Conservation (phyloP, 2,797 vertebrate species). For the Hoplostethus atlanticus region DNA sequence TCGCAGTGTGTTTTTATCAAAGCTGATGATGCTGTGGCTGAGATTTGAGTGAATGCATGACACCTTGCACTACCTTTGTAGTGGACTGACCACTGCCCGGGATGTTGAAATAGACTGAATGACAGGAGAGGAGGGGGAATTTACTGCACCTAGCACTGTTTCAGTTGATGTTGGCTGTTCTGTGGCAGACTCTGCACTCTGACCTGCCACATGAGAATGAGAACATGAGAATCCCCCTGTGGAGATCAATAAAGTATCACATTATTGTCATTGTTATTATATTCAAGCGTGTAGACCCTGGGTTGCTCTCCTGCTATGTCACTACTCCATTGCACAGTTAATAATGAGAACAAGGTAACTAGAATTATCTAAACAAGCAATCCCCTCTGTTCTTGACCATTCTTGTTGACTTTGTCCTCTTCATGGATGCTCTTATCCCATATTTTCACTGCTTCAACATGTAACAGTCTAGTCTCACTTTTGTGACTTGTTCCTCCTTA, state of each 20-base stretch:
- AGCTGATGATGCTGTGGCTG: too few species aligned
- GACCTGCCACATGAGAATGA: slow-evolving; percentile 11
- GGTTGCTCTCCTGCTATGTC: neutral
- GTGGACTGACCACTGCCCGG: too few species aligned
- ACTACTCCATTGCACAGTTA: neutral
- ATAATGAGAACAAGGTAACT: neutral
- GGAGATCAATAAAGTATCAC: slow-evolving; percentile 49
- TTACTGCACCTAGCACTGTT: too few species aligned
- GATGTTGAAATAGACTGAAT: too few species aligned
- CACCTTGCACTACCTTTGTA: too few species aligned
- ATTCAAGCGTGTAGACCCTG: slow-evolving; percentile 7
- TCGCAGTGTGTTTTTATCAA: too few species aligned
- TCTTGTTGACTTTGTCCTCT: neutral
- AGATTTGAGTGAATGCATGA: too few species aligned
- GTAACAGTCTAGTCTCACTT: neutral
- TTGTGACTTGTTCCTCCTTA: neutral
- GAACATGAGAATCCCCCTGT: too few species aligned
- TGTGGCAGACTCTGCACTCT: slow-evolving; percentile 30
- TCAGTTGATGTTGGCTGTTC: too few species aligned
- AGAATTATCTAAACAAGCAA: neutral
- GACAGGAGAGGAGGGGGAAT: too few species aligned
- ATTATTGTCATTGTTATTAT: slow-evolving; percentile 21
- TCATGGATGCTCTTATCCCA: neutral
- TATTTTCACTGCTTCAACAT: neutral
- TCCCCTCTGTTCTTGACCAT: neutral